Base-by-base conservation (phyloP, 2,888 invertebrate species). In the Coleophora deauratella region DNA sequence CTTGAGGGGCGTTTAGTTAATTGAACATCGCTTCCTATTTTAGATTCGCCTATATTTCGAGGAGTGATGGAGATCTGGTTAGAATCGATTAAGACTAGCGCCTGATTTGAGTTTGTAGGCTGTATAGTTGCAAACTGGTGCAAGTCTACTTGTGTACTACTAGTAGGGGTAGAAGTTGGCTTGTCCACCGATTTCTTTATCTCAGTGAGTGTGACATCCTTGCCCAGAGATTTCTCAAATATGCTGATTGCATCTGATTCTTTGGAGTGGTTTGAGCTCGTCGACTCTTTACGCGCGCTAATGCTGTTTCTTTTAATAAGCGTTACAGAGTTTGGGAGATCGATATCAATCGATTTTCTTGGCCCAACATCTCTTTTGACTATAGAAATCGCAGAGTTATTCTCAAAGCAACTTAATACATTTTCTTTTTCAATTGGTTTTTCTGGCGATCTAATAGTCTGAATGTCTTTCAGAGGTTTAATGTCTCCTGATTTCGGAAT, bases 381-480 rank as follows among this genome's bases (percentile, higher is more conserved):
- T 57, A 87, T 84, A 41, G 87, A 86, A 52, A 87, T 86, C 27
- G 86, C 85, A 1, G 86, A 82, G 57, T 87, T 87, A 48, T 86
- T 86, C 61, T 86, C 86, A 50, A 86, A 86, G 51, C 85, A 85
- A 52, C 84, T 86, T 28, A 87, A 56, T 13, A 87, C 72, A 55
- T 82, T 86, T 50, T 85, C 86, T 47, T 87, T 86, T 55, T 84
- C 78, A 21, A 82, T 59, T 32, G 75, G 59, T 54, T 61, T 76
- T 47, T 82, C 85, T n/a, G 82, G 82, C 7, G 82, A 76, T 43
- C 74, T 70, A 9, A 75, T 73, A 11, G 84, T 67, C 45, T 86
- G 86, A 27, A 84, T 73, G 45, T 85, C 84, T 62, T 84, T 86
- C 9, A 86, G 47, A 8, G 72, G 76, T 54, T 82, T 85, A 35